phyloP scores from a whole-genome alignment of 2,113 vertebrate species.

The Hoplias malabaricus region DNA sequence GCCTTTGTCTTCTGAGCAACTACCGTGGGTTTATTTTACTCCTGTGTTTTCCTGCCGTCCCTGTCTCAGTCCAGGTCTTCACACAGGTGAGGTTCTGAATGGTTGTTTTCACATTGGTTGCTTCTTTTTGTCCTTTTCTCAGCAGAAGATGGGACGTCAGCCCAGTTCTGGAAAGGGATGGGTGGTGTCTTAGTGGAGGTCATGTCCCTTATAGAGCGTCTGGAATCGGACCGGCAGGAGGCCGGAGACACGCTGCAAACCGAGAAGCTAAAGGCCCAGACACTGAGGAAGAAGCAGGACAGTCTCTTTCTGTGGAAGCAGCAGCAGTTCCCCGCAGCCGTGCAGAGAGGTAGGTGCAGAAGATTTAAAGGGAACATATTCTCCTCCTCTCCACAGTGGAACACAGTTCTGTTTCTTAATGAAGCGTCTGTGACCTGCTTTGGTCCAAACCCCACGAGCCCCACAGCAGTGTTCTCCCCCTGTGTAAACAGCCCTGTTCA shows the following conservation, averaged over 20 bases:
- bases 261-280: constrained; percentile 70
- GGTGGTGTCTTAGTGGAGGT: constrained; percentile 77
- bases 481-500: too few relatives aligned
- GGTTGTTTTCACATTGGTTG: not conserved
- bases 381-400: too few relatives aligned
- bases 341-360: constrained; percentile 75
- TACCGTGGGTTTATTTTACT: not conserved
- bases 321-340: constrained; percentile 69
- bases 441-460: too few relatives aligned
- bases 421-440: too few relatives aligned
- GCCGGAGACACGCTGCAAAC: constrained; percentile 75
- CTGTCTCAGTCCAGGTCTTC: too few relatives aligned
- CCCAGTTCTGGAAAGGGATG: constrained; percentile 73
- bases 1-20: constrained; percentile 63
- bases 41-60: too few relatives aligned
- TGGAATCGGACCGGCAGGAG: constrained; percentile 80
- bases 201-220: constrained; percentile 75
- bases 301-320: constrained; percentile 76
- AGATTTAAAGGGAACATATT: too few relatives aligned
- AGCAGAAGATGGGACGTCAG: constrained; percentile 56
- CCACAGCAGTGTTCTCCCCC: too few relatives aligned
- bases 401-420: too few relatives aligned
- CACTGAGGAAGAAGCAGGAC: constrained; percentile 70
- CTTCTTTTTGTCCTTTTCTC: constrained; percentile 14
- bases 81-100: too few relatives aligned